Evolutionary conservation across 2,113 vertebrate species (phyloP), one percentile per base, ranked within the genome.

Genomic region (Rafetus swinhoei): DNA sequence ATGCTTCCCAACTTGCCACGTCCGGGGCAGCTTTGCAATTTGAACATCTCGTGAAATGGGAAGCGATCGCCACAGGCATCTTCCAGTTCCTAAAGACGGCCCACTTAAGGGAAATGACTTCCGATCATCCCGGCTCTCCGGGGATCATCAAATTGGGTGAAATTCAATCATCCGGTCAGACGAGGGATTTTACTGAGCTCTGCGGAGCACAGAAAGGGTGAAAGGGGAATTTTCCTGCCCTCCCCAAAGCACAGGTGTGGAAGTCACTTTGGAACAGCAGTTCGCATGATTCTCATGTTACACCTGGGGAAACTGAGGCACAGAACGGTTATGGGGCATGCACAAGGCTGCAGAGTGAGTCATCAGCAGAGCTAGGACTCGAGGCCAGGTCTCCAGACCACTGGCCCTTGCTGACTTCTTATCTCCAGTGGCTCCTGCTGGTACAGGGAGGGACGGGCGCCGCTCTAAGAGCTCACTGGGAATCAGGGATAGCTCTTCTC

Each of bases 141-240:
- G n/a, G 9, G 74, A 79, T 53, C 55, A 81, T 9, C 18, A 32
- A 22, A 84, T 0, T 0, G 27, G 52, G 19, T 76, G 62, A 14
- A 16, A 59, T 7, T 2, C 0, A 0, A 52, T 62, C 0, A 0
- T 56, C 32, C 60, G 35, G 21, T 3, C 7, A 52, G 27, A 65
- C 18, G 86, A 3, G 8, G 35, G 35, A 24, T 5, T 76, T 76
- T 25, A 6, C 22, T 45, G 39, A 76, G 72, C 12, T 45, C 39
- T 13, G 21, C 21, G 2, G 10, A 13, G 35, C n/a, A 21, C 72
- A 45, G 72, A 13, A 74, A 54, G 29, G 45, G 13, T n/a, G 1
- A 7, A 25, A 4, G 9, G 55, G n/a, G 32, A 87, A 74, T 14
- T 27, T 3, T 32, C 39, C 39, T 21, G 24, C 39, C 3, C 65